Evolutionary conservation across 2,797 vertebrate genomes (phyloP).

Genomic region (Pteronotus mesoamericanus): DNA sequence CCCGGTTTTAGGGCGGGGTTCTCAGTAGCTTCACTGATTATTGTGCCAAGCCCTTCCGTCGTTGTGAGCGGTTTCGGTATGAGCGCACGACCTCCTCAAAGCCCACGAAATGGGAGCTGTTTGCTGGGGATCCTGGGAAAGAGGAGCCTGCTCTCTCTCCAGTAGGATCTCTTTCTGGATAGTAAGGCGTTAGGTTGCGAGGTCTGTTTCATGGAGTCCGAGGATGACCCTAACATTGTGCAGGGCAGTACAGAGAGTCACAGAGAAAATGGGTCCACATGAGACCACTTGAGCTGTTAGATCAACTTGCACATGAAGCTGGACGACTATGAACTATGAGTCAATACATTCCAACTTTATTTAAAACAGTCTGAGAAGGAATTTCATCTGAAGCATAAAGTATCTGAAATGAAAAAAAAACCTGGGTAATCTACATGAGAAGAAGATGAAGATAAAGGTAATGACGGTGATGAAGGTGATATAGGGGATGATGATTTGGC

Average conservation of each 20-base stretch:
- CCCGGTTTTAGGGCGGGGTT: background rate
- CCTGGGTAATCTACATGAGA: background rate
- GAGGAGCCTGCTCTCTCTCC: background rate
- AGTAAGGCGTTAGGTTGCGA: background rate
- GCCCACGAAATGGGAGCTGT: background rate
- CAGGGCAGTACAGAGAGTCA: background rate
- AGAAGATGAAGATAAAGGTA: no score
- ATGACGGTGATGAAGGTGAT: no score
- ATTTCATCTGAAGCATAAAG: background rate
- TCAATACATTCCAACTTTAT: background rate
- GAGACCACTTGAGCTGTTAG: background rate
- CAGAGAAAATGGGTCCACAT: accelerated
- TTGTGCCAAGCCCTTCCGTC: accelerated
- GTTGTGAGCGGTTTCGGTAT: background rate
- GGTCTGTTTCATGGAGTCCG: no score
- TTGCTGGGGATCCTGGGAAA: background rate
- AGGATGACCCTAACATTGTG: background rate
- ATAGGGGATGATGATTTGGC: no score
- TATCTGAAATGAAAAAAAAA: background rate
- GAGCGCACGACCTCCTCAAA: background rate
- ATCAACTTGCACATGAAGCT: background rate
- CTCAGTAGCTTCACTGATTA: background rate
- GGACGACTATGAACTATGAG: background rate
- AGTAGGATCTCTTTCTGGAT: background rate
- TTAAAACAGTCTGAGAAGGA: background rate